Evolutionary conservation across 2,113 vertebrate genomes (phyloP).

Genomic region (Phyllostomus hastatus): DNA sequence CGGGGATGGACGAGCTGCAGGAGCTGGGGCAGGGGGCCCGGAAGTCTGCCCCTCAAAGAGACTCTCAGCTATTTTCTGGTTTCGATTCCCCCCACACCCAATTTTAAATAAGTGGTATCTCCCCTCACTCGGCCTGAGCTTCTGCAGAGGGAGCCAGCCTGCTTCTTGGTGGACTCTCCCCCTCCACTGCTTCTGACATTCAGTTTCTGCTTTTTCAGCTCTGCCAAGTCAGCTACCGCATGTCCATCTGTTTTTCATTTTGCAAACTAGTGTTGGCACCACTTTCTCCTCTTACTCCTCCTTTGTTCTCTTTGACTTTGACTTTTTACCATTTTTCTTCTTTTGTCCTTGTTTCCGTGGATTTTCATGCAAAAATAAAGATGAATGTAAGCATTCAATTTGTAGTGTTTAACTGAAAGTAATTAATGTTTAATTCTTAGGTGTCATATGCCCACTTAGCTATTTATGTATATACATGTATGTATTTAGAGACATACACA

Average conservation of each 20-base stretch:
- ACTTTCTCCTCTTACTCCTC: not conserved
- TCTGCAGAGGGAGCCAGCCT: not conserved
- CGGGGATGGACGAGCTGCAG: not conserved
- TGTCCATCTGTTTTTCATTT: slow-evolving; percentile 21
- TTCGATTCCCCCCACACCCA: not conserved
- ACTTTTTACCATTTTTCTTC: not conserved
- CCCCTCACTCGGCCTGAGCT: not conserved
- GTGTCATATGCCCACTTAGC: not conserved
- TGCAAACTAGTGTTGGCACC: not conserved
- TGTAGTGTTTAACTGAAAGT: not conserved
- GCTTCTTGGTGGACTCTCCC: not conserved
- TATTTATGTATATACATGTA: not conserved
- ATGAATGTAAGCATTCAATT: not conserved
- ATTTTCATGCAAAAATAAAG: not conserved
- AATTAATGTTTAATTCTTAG: not conserved
- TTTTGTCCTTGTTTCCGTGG: not conserved
- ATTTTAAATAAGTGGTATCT: not conserved
- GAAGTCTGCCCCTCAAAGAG: not conserved
- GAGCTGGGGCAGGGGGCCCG: not conserved
- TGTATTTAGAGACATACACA: not conserved
- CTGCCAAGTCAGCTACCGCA: not conserved
- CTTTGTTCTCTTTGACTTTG: not conserved
- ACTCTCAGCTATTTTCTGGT: not conserved
- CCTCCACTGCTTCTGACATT: not conserved
- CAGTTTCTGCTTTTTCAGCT: not conserved